Evolutionary conservation across 2,113 vertebrate genomes (phyloP).

Genomic region (Potamarius usumacintae): DNA sequence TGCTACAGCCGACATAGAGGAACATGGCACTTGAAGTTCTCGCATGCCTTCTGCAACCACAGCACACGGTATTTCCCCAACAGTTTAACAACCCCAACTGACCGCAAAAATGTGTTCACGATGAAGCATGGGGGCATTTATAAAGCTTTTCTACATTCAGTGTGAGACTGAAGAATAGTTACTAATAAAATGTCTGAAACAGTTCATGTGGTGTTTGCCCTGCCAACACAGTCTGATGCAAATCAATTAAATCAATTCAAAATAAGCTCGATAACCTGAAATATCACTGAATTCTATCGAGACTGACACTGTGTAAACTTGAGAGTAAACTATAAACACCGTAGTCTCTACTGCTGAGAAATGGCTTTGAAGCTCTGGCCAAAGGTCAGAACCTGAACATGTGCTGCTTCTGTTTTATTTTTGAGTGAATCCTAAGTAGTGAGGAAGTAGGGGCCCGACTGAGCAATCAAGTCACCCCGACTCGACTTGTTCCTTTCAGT

Average conservation of each 20-base stretch:
- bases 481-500: conserved; percentile 22
- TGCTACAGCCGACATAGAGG: conserved; percentile 61
- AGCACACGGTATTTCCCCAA: conserved; percentile 63
- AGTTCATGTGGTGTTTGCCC: neutral
- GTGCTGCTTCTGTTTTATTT: neutral
- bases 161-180: conserved; percentile 7
- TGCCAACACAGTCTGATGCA: conserved; percentile 10
- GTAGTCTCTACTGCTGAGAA: neutral
- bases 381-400: neutral
- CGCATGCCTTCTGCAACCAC: conserved; percentile 64
- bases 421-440: neutral
- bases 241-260: conserved; percentile 27
- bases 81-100: conserved; percentile 71
- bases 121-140: conserved; percentile 16
- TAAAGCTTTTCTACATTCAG: conserved; percentile 31
- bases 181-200: conserved; percentile 32
- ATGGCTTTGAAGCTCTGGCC: neutral
- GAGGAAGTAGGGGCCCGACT: neutral
- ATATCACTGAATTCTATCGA: neutral
- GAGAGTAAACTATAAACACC: neutral
- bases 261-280: conserved; percentile 4
- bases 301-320: neutral
- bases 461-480: conserved; percentile 21
- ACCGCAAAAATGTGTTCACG: conserved; percentile 54
- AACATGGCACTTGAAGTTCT: conserved; percentile 62